Conservation (phyloP, 2,797 vertebrate species). For the Silurus lanzhouensis region DNA sequence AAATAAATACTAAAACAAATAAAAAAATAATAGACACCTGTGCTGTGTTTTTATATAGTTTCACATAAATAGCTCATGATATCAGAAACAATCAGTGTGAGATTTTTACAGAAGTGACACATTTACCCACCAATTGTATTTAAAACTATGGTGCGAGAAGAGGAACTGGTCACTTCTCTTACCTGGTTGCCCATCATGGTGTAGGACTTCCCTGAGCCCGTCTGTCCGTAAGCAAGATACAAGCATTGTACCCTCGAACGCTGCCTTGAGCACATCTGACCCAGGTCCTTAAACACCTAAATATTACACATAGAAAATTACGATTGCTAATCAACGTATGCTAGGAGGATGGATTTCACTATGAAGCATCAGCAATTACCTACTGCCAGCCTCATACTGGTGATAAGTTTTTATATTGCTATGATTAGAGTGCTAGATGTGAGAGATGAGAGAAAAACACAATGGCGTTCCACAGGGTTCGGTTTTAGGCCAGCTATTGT, state of each 20-base stretch:
- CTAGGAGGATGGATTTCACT: neutral
- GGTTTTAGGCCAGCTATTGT: neutral
- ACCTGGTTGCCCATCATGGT: constrained; percentile 97
- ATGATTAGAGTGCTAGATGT: neutral
- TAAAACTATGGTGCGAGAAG: neutral
- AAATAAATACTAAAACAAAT: neutral
- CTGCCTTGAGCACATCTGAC: constrained; percentile 89
- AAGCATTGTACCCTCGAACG: constrained; percentile 97
- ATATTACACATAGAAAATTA: constrained; percentile 1
- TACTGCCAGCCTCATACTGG: too few species aligned
- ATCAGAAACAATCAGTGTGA: neutral
- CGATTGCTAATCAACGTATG: neutral
- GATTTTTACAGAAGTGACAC: constrained; percentile 1
- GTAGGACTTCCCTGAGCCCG: constrained; percentile 95
- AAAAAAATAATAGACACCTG: neutral
- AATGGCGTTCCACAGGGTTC: constrained; percentile 2
- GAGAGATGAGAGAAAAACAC: neutral
- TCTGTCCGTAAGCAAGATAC: constrained; percentile 95
- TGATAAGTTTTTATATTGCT: too few species aligned
- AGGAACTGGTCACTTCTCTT: constrained; percentile 55
- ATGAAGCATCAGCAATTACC: neutral
- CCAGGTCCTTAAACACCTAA: constrained; percentile 91
- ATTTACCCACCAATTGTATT: constrained; percentile 1
- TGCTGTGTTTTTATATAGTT: too few species aligned
- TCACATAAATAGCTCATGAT: neutral